Percentiles rank a stretch among this genome's conserved stretches.
These are phyloP conservation scores for Lampropteryx suffumata DNA, from an alignment of 2,888 invertebrate genomes.

Conservation along the genomic window DNA sequence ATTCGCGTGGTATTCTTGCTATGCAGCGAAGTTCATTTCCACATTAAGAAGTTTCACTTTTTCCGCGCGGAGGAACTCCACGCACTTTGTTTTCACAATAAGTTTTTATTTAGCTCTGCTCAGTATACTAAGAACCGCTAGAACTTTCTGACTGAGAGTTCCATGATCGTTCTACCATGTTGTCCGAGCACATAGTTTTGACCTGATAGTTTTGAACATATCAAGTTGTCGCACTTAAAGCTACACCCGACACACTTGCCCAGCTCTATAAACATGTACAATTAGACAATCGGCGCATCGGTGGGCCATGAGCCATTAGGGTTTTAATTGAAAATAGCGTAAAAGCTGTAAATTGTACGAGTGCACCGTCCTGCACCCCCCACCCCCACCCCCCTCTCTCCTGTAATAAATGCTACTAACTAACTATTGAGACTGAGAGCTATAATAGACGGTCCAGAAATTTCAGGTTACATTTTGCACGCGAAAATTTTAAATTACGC, in stretches of 20 bases:
- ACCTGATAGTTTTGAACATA: too few relatives aligned
- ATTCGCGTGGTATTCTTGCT: too few relatives aligned
- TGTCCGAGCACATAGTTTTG: too few relatives aligned
- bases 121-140: too few relatives aligned
- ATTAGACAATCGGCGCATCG: slow-evolving; percentile 80
- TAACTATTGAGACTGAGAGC: slow-evolving; percentile 25
- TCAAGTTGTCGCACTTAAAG: slow-evolving; percentile 38
- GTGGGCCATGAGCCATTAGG: slow-evolving; percentile 84
- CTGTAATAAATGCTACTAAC: slow-evolving; percentile 19
- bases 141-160: too few relatives aligned
- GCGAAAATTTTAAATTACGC: too few relatives aligned
- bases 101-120: too few relatives aligned
- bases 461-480: slow-evolving; percentile 6
- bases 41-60: too few relatives aligned
- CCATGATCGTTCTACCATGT: too few relatives aligned
- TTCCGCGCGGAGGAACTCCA: too few relatives aligned
- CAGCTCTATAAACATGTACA: slow-evolving; percentile 53
- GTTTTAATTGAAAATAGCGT: slow-evolving; percentile 87
- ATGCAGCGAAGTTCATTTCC: too few relatives aligned
- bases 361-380: slow-evolving; percentile 49
- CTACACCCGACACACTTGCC: slow-evolving; percentile 33
- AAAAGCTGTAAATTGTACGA: slow-evolving; percentile 84
- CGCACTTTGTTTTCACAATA: too few relatives aligned
- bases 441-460: slow-evolving; percentile 15
- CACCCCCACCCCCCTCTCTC: slow-evolving; percentile 10